Evolutionary conservation across 2,797 vertebrate species (phyloP), one percentile per base, ranked within the genome.

Genomic region (Typhlichthys eigenmanni): DNA sequence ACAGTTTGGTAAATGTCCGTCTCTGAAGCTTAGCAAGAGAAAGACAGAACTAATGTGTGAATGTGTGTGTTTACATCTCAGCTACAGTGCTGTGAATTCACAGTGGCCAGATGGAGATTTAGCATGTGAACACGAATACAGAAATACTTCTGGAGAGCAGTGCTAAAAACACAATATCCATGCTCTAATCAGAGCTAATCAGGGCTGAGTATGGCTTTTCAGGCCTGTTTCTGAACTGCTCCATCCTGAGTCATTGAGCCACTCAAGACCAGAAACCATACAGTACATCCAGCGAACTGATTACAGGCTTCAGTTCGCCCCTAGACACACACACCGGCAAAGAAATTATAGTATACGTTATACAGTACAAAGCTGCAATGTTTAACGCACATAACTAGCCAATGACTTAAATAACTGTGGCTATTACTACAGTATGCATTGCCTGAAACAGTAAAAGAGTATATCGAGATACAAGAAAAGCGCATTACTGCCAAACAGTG

Each of bases 1-100:
- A 88, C 78, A 76, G 77, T 87, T 90, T 84, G 81, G 81, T 88
- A 88, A 88, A 88, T 88, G 84, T 87, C 83, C 87, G 85, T 87
- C 83, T 87, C 77, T 68, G 77, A 83, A 85, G 86, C 87, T 89
- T 85, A 89, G 86, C 76, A 73, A 88, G 56, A 5, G 53, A 12
- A 24, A 5, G 53, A 5, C 19, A 47, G 68, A 8, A 52, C 56
- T 55, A 62, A 81, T 84, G 83, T 85, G 81, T 82, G 84, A 87
- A 14, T 51, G 43, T 88, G 84, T 88, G 85, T 90, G 87, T 89
- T 87, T 90, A 88, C 85, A 85, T 90, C 87, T 89, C 85, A 64
- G 79, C 81, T 88, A 80, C 81, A 81, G 81, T 87, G 80, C 86
- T 87, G 88, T 85, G 87, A 89, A 87, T 81, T 91, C 87, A 81